Conservation (phyloP, 2,113 vertebrate species). For the Centrocercus urophasianus region DNA sequence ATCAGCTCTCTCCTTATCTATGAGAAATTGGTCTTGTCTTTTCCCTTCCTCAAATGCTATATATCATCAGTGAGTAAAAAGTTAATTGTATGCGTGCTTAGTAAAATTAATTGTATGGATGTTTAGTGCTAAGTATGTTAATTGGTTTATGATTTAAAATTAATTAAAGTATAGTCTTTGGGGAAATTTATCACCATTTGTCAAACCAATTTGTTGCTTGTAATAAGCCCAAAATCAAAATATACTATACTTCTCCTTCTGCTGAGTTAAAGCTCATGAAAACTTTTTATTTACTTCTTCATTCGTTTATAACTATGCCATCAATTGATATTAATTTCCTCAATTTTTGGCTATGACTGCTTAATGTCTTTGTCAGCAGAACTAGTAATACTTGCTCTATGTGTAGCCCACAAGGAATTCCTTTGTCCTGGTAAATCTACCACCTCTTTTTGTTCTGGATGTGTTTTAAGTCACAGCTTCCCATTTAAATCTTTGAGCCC, state of each 20-base stretch:
- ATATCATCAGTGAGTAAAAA: background rate
- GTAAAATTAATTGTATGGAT: slow-evolving; percentile 23
- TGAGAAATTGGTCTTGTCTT: background rate
- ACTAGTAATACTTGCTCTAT: background rate
- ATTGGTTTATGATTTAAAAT: slow-evolving; percentile 52
- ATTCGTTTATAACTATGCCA: background rate
- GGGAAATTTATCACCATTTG: slow-evolving; percentile 37
- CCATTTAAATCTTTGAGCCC: background rate
- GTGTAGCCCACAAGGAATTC: background rate
- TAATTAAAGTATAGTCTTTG: slow-evolving; percentile 23
- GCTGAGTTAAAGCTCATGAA: background rate
- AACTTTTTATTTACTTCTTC: background rate
- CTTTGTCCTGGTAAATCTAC: background rate
- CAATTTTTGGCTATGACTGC: background rate
- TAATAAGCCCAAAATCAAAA: slow-evolving; percentile 14
- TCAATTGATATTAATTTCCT: background rate
- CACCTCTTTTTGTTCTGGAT: background rate
- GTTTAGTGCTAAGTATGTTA: slow-evolving; percentile 29
- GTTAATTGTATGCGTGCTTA: background rate
- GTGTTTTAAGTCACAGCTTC: background rate
- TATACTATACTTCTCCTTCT: background rate
- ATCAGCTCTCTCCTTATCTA: background rate
- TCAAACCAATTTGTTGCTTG: background rate
- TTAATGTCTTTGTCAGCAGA: background rate
- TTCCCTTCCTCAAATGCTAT: background rate